Percentiles rank a stretch among this genome's conserved stretches.
These are phyloP conservation scores for Argyrosomus japonicus DNA, from an alignment of 2,113 vertebrate genomes.

Conservation along the genomic window DNA sequence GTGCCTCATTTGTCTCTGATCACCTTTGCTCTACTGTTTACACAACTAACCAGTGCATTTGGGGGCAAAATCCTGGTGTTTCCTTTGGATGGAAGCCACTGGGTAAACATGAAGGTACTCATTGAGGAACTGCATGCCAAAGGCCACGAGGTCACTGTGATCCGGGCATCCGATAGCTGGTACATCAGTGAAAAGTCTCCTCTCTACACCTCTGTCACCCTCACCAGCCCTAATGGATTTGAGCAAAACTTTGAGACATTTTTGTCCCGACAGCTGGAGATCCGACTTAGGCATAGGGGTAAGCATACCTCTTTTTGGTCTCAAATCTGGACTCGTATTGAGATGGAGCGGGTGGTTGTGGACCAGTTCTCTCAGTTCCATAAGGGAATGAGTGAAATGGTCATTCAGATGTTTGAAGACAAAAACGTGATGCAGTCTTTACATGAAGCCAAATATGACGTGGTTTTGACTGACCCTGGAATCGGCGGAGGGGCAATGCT, in stretches of 20 bases:
- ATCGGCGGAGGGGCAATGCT: slow-evolving; percentile 74
- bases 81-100: slow-evolving; percentile 85
- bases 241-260: slow-evolving; percentile 53
- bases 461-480: slow-evolving; percentile 80
- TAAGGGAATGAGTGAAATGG: slow-evolving; percentile 52
- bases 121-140: slow-evolving; percentile 81
- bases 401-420: slow-evolving; percentile 73
- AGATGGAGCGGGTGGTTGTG: neutral
- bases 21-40: slow-evolving; percentile 54
- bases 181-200: slow-evolving; percentile 77
- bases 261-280: slow-evolving; percentile 57
- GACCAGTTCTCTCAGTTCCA: slow-evolving; percentile 64
- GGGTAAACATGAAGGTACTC: slow-evolving; percentile 84
- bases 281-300: slow-evolving; percentile 47
- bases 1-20: slow-evolving; percentile 27
- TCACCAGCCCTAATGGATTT: slow-evolving; percentile 47
- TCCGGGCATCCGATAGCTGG: slow-evolving; percentile 78
- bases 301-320: slow-evolving; percentile 59
- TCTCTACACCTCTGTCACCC: slow-evolving; percentile 62
- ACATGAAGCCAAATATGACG: slow-evolving; percentile 72
- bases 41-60: slow-evolving; percentile 31
- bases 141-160: slow-evolving; percentile 82
- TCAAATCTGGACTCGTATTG: slow-evolving; percentile 48
- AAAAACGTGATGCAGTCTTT: slow-evolving; percentile 68
- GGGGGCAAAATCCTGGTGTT: slow-evolving; percentile 85